These are phyloP conservation scores for Phymatocera aterrima DNA, from an alignment of 2,888 invertebrate genomes.

Conservation along the genomic window DNA sequence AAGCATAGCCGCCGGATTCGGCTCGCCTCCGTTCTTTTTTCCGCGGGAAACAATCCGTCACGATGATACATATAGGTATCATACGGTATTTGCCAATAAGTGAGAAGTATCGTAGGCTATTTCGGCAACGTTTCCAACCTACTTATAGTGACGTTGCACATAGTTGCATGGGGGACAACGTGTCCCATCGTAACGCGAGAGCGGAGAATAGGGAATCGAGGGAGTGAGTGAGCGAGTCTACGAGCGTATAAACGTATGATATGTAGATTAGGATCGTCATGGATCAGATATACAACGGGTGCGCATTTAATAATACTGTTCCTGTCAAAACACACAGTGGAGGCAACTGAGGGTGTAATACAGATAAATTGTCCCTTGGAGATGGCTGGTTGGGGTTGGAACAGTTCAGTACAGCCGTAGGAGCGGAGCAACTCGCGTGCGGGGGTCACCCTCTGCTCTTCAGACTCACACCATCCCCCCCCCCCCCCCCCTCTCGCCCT, in stretches of 20 bases:
- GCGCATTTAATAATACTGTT: conserved; percentile 74
- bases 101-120: no score
- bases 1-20: no score
- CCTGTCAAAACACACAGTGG: conserved; percentile 73
- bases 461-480: no score
- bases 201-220: neutral
- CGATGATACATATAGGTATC: no score
- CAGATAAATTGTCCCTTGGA: conserved; percentile 72
- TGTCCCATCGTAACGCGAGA: neutral
- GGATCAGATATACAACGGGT: conserved; percentile 68
- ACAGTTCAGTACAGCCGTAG: conserved; percentile 37
- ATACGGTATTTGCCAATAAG: no score
- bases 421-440: conserved; percentile 38
- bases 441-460: conserved; percentile 49
- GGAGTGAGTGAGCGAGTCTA: neutral
- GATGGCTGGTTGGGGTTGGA: conserved; percentile 54
- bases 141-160: neutral
- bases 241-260: conserved; percentile 63
- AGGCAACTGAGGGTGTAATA: conserved; percentile 73
- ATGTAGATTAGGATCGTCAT: conserved; percentile 74
- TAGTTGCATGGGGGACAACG: neutral
- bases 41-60: no score
- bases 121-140: neutral
- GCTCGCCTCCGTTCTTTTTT: no score
- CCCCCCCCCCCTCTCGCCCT: no score